Percentiles rank a stretch among this genome's conserved stretches.
Conservation (phyloP, 2,888 invertebrate species). For the Tachystola acroxantha region DNA sequence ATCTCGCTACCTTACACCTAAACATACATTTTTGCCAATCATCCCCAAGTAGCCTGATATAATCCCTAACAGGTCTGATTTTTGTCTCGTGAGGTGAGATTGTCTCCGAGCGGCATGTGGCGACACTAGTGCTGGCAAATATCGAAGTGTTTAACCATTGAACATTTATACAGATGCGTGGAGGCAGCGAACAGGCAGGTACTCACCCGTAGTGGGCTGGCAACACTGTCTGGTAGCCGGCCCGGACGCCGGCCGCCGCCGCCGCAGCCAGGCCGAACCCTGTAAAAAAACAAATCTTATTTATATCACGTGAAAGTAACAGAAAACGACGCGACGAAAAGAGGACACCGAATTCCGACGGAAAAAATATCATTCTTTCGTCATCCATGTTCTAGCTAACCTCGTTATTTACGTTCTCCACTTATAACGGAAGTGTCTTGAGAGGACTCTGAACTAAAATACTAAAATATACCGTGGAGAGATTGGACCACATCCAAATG, state of each 20-base stretch:
- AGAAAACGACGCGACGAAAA: constrained; percentile 33
- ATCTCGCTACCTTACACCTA: too few species aligned
- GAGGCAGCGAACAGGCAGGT: constrained; percentile 19
- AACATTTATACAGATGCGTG: constrained; percentile 65
- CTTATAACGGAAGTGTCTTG: constrained; percentile 67
- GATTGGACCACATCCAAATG: constrained; percentile 73
- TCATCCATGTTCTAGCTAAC: constrained; percentile 39
- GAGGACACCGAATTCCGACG: constrained; percentile 29
- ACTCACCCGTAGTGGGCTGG: constrained; percentile 93
- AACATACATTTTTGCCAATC: not conserved
- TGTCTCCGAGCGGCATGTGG: constrained; percentile 61
- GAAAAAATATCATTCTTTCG: constrained; percentile 50
- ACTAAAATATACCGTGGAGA: constrained; percentile 49
- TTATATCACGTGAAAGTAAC: constrained; percentile 24
- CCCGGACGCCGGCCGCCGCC: constrained; percentile 83
- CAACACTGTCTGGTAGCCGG: constrained; percentile 87
- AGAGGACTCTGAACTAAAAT: constrained; percentile 55
- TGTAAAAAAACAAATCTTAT: constrained; percentile 48
- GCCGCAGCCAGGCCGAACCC: constrained; percentile 68
- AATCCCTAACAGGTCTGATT: too few species aligned
- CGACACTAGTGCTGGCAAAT: constrained; percentile 73
- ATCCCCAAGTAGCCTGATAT: constrained; percentile 1
- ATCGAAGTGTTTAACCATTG: constrained; percentile 72
- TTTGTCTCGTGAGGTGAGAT: constrained; percentile 79
- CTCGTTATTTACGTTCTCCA: constrained; percentile 57